phyloP scores from a whole-genome alignment of 2,888 invertebrate genomes.

The Emmelina monodactyla region DNA sequence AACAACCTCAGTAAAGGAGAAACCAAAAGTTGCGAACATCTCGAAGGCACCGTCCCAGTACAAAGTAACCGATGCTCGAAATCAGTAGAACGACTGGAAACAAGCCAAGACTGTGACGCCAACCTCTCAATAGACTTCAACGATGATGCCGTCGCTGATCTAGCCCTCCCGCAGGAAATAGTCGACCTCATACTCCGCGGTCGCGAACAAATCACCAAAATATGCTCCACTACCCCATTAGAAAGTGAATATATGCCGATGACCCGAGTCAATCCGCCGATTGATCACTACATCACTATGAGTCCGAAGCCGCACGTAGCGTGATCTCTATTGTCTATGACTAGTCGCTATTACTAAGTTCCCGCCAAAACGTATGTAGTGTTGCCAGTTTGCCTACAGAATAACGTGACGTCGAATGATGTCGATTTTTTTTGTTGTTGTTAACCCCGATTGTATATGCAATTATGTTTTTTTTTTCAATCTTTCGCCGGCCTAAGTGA shows the following conservation, averaged over 20 bases:
- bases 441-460: too few species aligned
- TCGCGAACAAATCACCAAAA: constrained; percentile 29
- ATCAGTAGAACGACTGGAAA: constrained; percentile 48
- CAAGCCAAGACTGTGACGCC: constrained; percentile 26
- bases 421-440: too few species aligned
- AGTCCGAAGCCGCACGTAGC: constrained; percentile 17
- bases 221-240: constrained; percentile 25
- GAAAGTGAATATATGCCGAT: constrained; percentile 49
- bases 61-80: constrained; percentile 39
- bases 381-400: too few species aligned
- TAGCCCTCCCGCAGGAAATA: constrained; percentile 44
- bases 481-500: too few species aligned
- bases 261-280: constrained; percentile 30
- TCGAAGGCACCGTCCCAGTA: constrained; percentile 41
- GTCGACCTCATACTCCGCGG: constrained; percentile 40
- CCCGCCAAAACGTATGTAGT: too few species aligned
- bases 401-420: too few species aligned
- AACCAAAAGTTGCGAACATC: constrained; percentile 54
- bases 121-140: constrained; percentile 39
- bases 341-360: too few species aligned
- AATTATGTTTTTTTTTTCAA: too few species aligned
- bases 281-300: constrained; percentile 53
- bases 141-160: constrained; percentile 31
- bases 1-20: constrained; percentile 33
- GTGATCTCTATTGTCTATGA: neutral